Evolutionary conservation across 2,113 vertebrate genomes (phyloP), one percentile per base, ranked within the genome.

Genomic region (Petroica traversi): DNA sequence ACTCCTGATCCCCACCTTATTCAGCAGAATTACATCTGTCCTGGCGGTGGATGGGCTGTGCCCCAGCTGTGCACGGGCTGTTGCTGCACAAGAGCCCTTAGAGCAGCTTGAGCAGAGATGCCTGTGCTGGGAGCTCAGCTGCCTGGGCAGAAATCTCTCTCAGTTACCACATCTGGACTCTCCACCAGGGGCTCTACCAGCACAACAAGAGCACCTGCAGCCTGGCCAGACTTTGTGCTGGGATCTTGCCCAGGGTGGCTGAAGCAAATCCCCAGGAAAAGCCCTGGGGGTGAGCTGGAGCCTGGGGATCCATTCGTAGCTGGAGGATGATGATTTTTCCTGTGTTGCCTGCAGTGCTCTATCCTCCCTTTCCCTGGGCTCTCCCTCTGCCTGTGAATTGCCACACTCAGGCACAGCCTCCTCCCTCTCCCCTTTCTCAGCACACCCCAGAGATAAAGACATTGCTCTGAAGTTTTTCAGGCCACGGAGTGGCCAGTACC

Each of bases 181-280:
- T 88, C 51, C 76, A 69, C 12, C 72, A 71, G 71, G 31, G 88
- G 67, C 72, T 96, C 85, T 25, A 25, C 67, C 51, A 91, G 63
- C 68, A 62, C 80, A 77, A 36, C 4, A 1, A 29, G 40, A 86
- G 79, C 75, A 45, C 7, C 28, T 22, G 0, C 80, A 61, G 80
- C 36, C 59, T 6, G 29, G 26, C 16, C 18, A 33, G 48, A n/a
- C 36, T 13, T 34, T 34, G 14, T 3, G 0, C 2, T 4, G 31
- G 14, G 22, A 2, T 66, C 22, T 51, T 40, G 8, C 11, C 11
- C 1, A 0, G 25, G 8, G 5, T 25, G 7, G 51, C 16, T 0
- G 1, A 79, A 40, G 13, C 38, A 80, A 57, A 92, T 23, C 28
- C 33, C 29, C 13, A 11, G 19, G 15, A 87, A 36, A 26, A 31